These are phyloP conservation scores for Drosophila nannoptera DNA, from an alignment of 1,140 invertebrate species.

Conservation along the genomic window DNA sequence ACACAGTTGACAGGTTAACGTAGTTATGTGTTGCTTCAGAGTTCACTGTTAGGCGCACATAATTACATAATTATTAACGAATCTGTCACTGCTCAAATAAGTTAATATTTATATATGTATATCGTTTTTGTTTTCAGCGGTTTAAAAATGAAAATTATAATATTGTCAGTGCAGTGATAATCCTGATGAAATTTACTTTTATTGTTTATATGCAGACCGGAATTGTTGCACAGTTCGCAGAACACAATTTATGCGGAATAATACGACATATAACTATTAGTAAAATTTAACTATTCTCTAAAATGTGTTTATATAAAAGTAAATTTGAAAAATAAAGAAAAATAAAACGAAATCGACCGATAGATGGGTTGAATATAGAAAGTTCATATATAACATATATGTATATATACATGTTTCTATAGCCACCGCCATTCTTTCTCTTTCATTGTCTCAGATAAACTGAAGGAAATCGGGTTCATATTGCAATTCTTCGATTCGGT, in stretches of 20 bases:
- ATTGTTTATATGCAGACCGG: constrained; percentile 30
- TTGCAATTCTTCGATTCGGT: constrained; percentile 13
- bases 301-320: constrained; percentile 42
- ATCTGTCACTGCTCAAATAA: constrained; percentile 44
- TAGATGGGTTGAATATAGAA: constrained; percentile 11
- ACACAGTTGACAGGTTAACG: constrained; percentile 30
- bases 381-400: constrained; percentile 16
- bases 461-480: constrained; percentile 24
- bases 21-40: constrained; percentile 33
- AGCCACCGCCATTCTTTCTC: constrained; percentile 5
- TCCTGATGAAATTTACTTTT: constrained; percentile 41
- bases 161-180: constrained; percentile 1
- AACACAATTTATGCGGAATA: constrained; percentile 62
- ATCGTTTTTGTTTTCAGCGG: constrained; percentile 9
- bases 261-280: constrained; percentile 41
- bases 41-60: constrained; percentile 51
- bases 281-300: constrained; percentile 55
- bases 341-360: constrained; percentile 26
- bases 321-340: constrained; percentile 38
- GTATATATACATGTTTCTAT: constrained; percentile 11
- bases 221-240: constrained; percentile 48
- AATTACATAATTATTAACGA: constrained; percentile 71
- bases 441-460: constrained; percentile 19
- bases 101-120: constrained; percentile 10
- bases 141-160: constrained; percentile 28